A percentile compares a stretch with the other conserved stretches of the same genome.
Conservation (phyloP, 2,113 vertebrate species). For the Ailurus styani region DNA sequence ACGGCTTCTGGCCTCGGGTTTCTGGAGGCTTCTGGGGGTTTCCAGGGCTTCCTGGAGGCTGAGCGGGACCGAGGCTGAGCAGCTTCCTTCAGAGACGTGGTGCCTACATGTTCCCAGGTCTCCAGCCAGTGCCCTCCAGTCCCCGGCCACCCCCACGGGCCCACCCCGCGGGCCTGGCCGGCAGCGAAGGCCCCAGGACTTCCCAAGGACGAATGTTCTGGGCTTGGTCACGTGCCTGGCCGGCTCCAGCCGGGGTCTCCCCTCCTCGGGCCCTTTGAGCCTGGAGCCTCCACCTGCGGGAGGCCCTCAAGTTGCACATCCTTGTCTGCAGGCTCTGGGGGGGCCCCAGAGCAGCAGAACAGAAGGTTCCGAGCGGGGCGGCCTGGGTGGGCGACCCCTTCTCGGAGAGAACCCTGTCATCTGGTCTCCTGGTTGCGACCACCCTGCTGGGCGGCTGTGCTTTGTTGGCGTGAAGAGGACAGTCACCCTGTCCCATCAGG, state of each 20-base stretch:
- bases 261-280: background rate
- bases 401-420: fast-evolving
- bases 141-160: background rate
- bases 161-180: background rate
- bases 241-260: background rate
- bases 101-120: background rate
- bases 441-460: background rate
- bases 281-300: background rate
- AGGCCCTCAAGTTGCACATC: background rate
- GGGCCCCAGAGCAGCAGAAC: background rate
- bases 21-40: background rate
- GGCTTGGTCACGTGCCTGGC: fast-evolving
- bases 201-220: background rate
- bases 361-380: background rate
- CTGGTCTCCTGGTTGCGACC: background rate
- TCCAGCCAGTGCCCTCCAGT: background rate
- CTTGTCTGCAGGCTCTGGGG: background rate
- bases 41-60: background rate
- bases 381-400: background rate
- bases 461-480: too few species aligned
- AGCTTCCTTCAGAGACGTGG: background rate
- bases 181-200: background rate
- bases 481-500: background rate
- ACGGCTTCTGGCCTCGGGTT: background rate
- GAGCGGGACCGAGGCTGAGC: background rate